Conservation (phyloP, 2,888 invertebrate species). For the Drosophila mimica region DNA sequence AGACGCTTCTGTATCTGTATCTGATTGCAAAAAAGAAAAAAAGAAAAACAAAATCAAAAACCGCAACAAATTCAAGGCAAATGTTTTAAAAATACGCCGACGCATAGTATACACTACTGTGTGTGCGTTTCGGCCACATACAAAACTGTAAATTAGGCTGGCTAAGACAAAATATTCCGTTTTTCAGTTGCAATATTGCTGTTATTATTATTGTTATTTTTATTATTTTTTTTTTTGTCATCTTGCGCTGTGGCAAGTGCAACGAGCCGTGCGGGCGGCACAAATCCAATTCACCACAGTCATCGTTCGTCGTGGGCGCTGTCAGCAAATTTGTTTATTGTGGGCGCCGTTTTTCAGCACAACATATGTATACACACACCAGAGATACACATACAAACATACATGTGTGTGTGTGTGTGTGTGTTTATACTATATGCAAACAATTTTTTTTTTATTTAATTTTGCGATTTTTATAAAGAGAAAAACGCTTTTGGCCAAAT, state of each 20-base stretch:
- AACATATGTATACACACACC: constrained; percentile 23
- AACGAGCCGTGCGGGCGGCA: constrained; percentile 60
- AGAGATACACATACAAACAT: background rate
- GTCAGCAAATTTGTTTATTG: constrained; percentile 76
- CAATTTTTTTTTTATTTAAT: constrained; percentile 29
- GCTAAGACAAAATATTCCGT: constrained; percentile 36
- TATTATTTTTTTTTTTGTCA: constrained; percentile 32
- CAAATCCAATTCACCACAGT: constrained; percentile 76
- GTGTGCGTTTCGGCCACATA: constrained; percentile 29
- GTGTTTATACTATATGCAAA: constrained; percentile 3
- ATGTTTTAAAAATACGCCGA: constrained; percentile 71
- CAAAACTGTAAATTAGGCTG: constrained; percentile 61
- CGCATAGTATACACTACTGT: constrained; percentile 40
- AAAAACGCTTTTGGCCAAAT: constrained; percentile 35
- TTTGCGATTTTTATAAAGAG: constrained; percentile 33
- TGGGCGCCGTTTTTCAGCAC: constrained; percentile 60
- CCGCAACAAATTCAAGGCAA: constrained; percentile 67
- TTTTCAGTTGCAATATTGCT: constrained; percentile 34
- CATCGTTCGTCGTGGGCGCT: constrained; percentile 59
- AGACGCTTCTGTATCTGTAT: constrained; percentile 19
- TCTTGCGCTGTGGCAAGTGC: constrained; percentile 44
- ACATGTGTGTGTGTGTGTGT: background rate
- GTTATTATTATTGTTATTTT: constrained; percentile 5
- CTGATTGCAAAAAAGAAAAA: constrained; percentile 33
- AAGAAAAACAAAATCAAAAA: constrained; percentile 21